Conservation (phyloP, 2,113 vertebrate genomes). For the Peromyscus polionotus region DNA sequence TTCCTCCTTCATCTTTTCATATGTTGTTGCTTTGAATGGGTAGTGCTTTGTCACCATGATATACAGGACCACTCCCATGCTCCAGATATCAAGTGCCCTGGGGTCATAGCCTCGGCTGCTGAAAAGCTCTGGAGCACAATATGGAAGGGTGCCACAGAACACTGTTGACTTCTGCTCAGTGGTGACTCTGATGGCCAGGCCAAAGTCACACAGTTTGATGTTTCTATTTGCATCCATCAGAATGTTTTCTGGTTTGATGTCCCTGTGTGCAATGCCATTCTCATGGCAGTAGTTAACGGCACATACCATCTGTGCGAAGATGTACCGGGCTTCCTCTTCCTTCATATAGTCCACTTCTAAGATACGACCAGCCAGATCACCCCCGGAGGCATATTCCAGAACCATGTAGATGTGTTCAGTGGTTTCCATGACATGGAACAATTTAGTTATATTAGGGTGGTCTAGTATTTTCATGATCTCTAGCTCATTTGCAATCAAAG, state of each 20-base stretch:
- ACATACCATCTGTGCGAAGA: not conserved
- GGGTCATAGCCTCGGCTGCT: not conserved
- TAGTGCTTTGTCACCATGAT: not conserved
- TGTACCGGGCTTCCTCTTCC: not conserved
- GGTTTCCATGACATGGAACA: not conserved
- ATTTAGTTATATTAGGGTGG: not conserved
- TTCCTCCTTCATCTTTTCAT: not conserved
- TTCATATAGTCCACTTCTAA: not conserved
- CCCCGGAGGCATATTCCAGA: not conserved
- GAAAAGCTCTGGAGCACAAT: not conserved
- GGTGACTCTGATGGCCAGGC: not conserved
- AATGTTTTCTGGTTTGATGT: not conserved
- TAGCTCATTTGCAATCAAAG: not conserved
- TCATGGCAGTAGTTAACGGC: not conserved
- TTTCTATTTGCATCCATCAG: not conserved
- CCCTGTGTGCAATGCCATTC: not conserved
- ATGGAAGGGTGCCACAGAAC: not conserved
- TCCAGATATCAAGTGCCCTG: not conserved
- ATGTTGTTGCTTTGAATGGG: not conserved
- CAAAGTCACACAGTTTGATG: not conserved
- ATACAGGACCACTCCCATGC: not conserved
- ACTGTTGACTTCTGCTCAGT: not conserved
- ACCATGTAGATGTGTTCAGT: not conserved
- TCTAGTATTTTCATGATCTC: not conserved
- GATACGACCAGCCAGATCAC: not conserved